phyloP scores from a whole-genome alignment of 2,797 vertebrate genomes.

The Hapalemur alaotrensis region DNA sequence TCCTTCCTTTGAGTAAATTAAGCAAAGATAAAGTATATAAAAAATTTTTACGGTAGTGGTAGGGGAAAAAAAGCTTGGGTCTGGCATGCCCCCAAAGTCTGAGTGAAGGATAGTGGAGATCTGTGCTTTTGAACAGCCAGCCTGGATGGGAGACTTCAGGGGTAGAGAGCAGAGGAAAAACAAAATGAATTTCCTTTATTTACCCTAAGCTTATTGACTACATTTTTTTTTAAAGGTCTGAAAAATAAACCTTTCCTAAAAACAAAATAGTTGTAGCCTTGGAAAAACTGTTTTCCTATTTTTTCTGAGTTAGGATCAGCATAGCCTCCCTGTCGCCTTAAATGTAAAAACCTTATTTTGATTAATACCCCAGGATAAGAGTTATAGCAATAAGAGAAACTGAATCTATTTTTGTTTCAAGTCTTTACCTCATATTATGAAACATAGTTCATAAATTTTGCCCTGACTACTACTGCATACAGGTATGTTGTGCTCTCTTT shows the following conservation, averaged over 20 bases:
- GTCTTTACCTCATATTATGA: conserved; percentile 37
- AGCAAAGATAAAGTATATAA: not conserved
- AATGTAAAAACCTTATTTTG: conserved; percentile 31
- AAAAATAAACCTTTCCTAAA: not conserved
- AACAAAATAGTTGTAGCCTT: not conserved
- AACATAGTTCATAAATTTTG: not conserved
- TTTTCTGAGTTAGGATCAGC: not conserved
- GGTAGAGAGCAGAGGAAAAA: not conserved
- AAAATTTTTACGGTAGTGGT: not conserved
- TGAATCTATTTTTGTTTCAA: conserved; percentile 41
- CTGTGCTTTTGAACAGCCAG: not conserved
- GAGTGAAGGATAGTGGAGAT: not conserved
- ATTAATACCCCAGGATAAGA: not conserved
- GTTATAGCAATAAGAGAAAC: conserved; percentile 63
- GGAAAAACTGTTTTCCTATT: not conserved
- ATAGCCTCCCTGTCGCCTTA: conserved; percentile 15
- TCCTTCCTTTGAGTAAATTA: not conserved
- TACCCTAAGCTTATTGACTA: not conserved
- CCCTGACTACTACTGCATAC: not conserved
- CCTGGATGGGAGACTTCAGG: not conserved
- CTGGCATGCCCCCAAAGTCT: no score
- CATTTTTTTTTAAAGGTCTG: not conserved
- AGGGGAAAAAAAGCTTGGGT: not conserved
- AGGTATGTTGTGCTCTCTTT: not conserved
- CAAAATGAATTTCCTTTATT: not conserved